Evolutionary conservation across 2,888 invertebrate species (phyloP).

Genomic region (Eustalomyia histrio): DNA sequence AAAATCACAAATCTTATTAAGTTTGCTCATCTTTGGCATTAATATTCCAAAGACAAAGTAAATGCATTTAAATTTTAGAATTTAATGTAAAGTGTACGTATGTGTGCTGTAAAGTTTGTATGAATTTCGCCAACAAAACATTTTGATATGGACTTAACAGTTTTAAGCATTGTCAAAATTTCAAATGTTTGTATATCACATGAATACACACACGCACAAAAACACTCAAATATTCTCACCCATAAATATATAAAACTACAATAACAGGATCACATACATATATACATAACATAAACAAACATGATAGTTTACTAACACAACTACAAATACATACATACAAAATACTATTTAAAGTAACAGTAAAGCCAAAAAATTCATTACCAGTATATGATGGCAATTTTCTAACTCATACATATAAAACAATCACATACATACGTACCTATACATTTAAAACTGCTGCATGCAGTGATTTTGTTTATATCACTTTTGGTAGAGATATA

Average conservation of each 20-base stretch:
- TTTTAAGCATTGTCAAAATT: constrained; percentile 14
- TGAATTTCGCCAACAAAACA: constrained; percentile 7
- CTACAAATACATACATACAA: background rate
- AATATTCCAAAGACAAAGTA: background rate
- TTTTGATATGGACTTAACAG: constrained; percentile 17
- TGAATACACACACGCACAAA: background rate
- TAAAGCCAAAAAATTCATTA: too few relatives aligned
- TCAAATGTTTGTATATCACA: background rate
- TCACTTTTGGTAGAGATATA: background rate
- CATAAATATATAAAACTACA: background rate
- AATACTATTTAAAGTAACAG: too few relatives aligned
- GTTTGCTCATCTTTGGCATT: too few relatives aligned
- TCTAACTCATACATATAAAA: too few relatives aligned
- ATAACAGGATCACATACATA: background rate
- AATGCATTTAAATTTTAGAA: background rate
- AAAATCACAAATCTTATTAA: too few relatives aligned
- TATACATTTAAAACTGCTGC: background rate
- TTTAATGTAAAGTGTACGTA: background rate
- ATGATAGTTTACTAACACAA: background rate
- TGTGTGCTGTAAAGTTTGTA: background rate
- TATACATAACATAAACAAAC: background rate
- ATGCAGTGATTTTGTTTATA: background rate
- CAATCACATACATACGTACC: background rate
- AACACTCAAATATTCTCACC: background rate
- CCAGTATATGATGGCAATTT: too few relatives aligned